Evolutionary conservation across 2,797 vertebrate species (phyloP).

Genomic region (Peromyscus melanophrys): DNA sequence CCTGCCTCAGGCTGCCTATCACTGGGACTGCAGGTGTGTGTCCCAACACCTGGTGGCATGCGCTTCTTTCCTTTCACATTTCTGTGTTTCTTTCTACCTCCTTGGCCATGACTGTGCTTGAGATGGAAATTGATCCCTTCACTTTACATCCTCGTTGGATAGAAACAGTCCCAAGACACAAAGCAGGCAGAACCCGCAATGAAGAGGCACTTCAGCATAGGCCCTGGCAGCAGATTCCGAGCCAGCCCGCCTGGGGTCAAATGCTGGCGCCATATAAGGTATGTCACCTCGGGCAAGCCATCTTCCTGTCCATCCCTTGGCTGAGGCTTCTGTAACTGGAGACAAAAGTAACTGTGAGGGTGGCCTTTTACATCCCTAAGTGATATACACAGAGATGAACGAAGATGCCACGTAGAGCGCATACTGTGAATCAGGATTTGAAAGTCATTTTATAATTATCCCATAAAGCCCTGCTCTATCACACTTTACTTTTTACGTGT

Average conservation of each 20-base stretch:
- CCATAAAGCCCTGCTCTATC: background rate
- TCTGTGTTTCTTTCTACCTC: background rate
- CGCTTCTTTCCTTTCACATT: background rate
- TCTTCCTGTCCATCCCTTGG: background rate
- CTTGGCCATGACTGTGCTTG: background rate
- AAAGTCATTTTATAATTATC: background rate
- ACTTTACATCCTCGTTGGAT: background rate
- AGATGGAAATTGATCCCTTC: background rate
- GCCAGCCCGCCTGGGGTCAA: background rate
- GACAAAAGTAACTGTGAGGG: background rate
- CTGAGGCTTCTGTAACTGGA: background rate
- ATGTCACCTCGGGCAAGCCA: background rate
- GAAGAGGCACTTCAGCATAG: background rate
- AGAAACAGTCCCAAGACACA: background rate
- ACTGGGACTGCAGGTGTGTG: background rate
- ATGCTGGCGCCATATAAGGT: background rate
- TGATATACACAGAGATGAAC: background rate
- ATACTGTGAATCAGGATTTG: background rate
- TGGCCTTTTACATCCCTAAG: background rate
- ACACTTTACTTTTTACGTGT: background rate
- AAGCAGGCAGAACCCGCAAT: too few relatives aligned
- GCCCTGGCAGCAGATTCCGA: background rate
- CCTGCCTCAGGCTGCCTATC: background rate
- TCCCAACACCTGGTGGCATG: background rate
- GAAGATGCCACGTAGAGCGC: accelerated